phyloP scores from a whole-genome alignment of 2,113 vertebrate genomes.

The Sapajus apella region DNA sequence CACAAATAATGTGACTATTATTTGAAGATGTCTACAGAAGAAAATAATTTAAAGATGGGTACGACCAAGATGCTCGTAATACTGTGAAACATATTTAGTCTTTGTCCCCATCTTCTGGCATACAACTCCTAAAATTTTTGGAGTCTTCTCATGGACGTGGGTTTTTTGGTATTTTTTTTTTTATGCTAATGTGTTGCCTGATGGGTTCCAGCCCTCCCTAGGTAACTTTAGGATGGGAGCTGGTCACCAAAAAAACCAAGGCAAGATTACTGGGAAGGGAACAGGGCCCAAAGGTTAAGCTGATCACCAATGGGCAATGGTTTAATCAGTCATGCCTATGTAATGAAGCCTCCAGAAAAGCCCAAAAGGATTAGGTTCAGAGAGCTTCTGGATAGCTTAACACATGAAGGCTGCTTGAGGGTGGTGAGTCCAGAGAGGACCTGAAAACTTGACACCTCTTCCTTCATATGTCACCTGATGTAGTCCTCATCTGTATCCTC shows the following conservation, averaged over 20 bases:
- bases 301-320: not conserved
- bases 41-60: not conserved
- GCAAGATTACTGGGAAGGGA: not conserved
- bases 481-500: not conserved
- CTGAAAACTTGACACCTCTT: not conserved
- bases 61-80: not conserved
- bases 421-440: not conserved
- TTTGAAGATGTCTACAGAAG: constrained; percentile 27
- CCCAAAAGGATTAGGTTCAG: not conserved
- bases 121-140: not conserved
- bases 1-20: not conserved
- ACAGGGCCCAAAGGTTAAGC: not conserved
- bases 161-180: too few species aligned
- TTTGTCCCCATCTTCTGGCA: not conserved
- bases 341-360: not conserved
- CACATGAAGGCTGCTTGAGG: not conserved
- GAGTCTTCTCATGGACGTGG: not conserved
- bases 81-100: not conserved
- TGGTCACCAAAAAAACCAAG: not conserved
- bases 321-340: not conserved
- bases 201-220: not conserved
- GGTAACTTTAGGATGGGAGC: not conserved
- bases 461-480: not conserved
- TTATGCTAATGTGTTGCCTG: not conserved
- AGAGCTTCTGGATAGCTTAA: not conserved